A percentile compares a stretch with the other conserved stretches of the same genome.
Conservation (phyloP, 2,113 vertebrate species). For the Dolichotis patagonum region DNA sequence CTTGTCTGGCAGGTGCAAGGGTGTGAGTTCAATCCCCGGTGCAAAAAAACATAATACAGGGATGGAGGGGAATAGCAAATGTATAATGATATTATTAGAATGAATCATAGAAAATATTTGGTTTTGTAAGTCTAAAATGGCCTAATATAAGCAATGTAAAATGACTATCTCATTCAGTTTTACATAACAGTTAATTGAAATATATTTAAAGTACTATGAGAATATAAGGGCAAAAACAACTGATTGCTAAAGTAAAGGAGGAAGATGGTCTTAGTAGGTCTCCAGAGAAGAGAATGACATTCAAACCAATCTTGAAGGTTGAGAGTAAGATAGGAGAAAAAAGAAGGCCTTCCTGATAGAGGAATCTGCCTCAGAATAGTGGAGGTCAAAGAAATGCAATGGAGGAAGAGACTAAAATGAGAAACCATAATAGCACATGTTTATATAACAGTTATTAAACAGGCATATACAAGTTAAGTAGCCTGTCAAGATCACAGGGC, state of each 20-base stretch:
- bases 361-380: background rate
- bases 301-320: background rate
- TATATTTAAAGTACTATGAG: background rate
- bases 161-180: background rate
- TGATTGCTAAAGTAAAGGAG: background rate
- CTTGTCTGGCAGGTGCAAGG: no score
- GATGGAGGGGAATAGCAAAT: background rate
- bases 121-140: background rate
- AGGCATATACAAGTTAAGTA: background rate
- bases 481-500: background rate
- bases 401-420: background rate
- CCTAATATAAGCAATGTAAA: background rate
- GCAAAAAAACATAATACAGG: no score
- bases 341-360: background rate
- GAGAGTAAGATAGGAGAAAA: background rate
- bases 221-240: background rate
- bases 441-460: background rate
- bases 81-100: slow-evolving; percentile 1
- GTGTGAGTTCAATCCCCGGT: no score
- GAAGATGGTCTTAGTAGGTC: background rate
- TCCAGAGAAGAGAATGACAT: background rate
- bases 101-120: slow-evolving; percentile 39
- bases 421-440: background rate
- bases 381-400: background rate
- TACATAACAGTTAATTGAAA: background rate